These are phyloP conservation scores for Oryctes rhinoceros DNA, from an alignment of 1,140 invertebrate species.

Conservation along the genomic window DNA sequence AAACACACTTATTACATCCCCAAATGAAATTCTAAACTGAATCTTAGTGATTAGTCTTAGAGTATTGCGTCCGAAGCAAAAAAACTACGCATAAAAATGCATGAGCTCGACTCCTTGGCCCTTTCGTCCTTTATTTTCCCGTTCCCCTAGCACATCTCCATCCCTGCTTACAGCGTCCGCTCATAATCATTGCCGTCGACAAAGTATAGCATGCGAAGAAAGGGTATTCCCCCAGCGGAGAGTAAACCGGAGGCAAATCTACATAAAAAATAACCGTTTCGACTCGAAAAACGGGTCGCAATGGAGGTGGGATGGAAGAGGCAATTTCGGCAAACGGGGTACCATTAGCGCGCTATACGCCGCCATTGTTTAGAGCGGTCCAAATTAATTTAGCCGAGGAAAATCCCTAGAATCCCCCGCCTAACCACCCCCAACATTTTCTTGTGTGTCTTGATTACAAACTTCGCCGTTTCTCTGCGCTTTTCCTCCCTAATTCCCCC, in stretches of 20 bases:
- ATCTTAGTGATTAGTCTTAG: too few relatives aligned
- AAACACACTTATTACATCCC: too few relatives aligned
- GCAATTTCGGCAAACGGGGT: slow-evolving; percentile 23
- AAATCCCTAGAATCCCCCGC: not conserved
- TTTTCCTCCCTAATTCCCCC: not conserved
- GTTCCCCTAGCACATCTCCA: too few relatives aligned
- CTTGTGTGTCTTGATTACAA: slow-evolving; percentile 36
- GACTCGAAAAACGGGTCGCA: too few relatives aligned
- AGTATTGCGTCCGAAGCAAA: too few relatives aligned
- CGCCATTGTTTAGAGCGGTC: slow-evolving; percentile 35
- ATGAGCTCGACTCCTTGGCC: too few relatives aligned
- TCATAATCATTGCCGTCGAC: too few relatives aligned
- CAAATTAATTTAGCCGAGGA: slow-evolving; percentile 18
- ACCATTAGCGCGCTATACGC: slow-evolving; percentile 17
- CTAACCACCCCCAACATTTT: not conserved
- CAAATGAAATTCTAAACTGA: too few relatives aligned
- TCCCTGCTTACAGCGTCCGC: too few relatives aligned
- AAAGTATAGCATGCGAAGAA: too few relatives aligned
- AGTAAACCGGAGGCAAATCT: not conserved
- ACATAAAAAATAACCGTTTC: slow-evolving; percentile 13
- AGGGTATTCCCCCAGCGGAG: not conserved
- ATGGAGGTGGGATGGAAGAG: not conserved
- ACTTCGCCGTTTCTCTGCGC: slow-evolving; percentile 1
- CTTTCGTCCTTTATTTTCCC: too few relatives aligned
- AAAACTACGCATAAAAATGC: too few relatives aligned